Evolutionary conservation across 2,888 invertebrate species (phyloP).

Genomic region (Heliconius charithonia): DNA sequence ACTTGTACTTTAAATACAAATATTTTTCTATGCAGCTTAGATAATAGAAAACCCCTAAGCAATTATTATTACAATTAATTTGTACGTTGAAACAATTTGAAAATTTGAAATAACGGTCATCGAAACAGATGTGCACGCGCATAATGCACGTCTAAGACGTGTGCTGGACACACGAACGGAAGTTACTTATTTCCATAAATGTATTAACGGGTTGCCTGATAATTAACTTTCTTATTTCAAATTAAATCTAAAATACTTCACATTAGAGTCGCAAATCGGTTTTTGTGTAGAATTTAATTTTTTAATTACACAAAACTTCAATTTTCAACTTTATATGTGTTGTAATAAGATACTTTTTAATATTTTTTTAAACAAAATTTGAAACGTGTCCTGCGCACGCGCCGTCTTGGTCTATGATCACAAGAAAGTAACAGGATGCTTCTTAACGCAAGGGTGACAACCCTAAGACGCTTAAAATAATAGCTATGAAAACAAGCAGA

Average conservation of each 20-base stretch:
- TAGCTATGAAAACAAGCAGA: constrained; percentile 11
- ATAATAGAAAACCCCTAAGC: not conserved
- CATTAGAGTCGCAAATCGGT: constrained; percentile 10
- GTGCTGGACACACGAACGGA: constrained; percentile 78
- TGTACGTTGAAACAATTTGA: constrained; percentile 47
- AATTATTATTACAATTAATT: not conserved
- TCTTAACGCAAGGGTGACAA: constrained; percentile 70
- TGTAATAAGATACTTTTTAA: constrained; percentile 36
- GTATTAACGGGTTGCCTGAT: constrained; percentile 40
- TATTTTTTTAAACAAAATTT: constrained; percentile 30
- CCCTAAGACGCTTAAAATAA: constrained; percentile 54
- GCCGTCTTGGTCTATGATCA: constrained; percentile 63
- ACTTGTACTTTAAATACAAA: too few relatives aligned
- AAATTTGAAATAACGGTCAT: constrained; percentile 55
- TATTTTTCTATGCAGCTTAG: too few relatives aligned
- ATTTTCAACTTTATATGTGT: constrained; percentile 45
- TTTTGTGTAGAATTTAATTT: not conserved
- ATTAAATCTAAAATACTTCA: not conserved
- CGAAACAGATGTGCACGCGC: constrained; percentile 57
- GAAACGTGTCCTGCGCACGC: constrained; percentile 57
- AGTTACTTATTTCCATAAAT: constrained; percentile 71
- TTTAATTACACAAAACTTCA: not conserved
- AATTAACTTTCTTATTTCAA: not conserved
- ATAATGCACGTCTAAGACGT: constrained; percentile 64
- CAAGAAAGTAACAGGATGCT: constrained; percentile 70